phyloP scores from a whole-genome alignment of 1,140 invertebrate species.

The Apolygus lucorum region DNA sequence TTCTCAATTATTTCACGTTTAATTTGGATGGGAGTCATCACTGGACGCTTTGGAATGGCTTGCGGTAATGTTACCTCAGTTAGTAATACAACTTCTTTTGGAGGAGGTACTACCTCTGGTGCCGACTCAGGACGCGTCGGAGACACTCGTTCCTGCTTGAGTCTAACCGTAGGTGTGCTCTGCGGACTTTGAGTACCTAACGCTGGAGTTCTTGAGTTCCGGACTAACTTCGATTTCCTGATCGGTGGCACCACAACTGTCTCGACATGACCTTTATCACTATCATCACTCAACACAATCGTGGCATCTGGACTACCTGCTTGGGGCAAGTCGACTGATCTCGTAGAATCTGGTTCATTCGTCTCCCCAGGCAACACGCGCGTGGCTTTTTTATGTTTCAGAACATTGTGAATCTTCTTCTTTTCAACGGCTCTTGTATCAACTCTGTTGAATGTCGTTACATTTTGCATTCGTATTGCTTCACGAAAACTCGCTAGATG shows the following conservation, averaged over 20 bases:
- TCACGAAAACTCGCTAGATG: constrained; percentile 12
- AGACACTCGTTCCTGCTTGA: not conserved
- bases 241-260: not conserved
- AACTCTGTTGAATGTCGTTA: not conserved
- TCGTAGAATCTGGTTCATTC: constrained; percentile 3
- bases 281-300: not conserved
- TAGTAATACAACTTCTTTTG: not conserved
- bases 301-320: not conserved
- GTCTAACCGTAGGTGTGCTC: not conserved
- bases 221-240: no score
- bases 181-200: not conserved
- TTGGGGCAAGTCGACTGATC: not conserved
- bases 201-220: not conserved
- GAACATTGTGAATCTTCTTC: constrained; percentile 9
- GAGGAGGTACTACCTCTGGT: not conserved
- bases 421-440: not conserved
- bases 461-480: constrained; percentile 12
- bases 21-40: not conserved
- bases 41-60: not conserved
- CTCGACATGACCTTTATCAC: not conserved
- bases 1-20: constrained; percentile 1
- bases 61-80: not conserved
- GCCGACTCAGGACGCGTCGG: not conserved
- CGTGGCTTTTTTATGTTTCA: constrained; percentile 20
- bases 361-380: no score